These are phyloP conservation scores for Todiramphus chloris DNA, from an alignment of 2,113 vertebrate genomes.

Conservation along the genomic window DNA sequence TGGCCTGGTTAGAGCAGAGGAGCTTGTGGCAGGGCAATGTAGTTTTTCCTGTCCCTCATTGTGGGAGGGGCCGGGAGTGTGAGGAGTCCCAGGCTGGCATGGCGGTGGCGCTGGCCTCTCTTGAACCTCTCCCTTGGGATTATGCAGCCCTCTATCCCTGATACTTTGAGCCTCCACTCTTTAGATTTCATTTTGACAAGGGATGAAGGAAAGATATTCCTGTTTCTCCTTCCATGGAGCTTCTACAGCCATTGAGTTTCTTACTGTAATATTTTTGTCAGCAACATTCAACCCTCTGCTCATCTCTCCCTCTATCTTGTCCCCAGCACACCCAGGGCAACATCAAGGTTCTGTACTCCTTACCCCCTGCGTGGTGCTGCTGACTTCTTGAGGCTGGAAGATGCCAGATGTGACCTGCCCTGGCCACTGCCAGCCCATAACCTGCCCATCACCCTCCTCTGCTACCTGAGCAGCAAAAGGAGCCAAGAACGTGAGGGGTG, in stretches of 20 bases:
- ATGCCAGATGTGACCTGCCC: not conserved
- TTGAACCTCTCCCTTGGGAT: not conserved
- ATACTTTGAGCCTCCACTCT: not conserved
- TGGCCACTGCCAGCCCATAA: not conserved
- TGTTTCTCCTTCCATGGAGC: not conserved
- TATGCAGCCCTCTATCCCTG: not conserved
- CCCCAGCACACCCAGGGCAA: not conserved
- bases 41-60: rapidly evolving
- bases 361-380: not conserved
- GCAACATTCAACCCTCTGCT: not conserved
- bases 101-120: rapidly evolving
- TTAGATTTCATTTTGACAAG: not conserved
- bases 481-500: not conserved
- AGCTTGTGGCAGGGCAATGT: not conserved
- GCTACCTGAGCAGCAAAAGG: not conserved
- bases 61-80: not conserved
- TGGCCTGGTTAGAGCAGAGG: not conserved
- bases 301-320: not conserved
- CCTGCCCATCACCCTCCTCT: not conserved
- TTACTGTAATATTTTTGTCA: not conserved
- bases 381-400: not conserved
- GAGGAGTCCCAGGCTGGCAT: not conserved
- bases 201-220: not conserved
- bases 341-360: not conserved
- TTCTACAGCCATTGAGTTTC: not conserved